Base-by-base conservation (phyloP, 1,140 invertebrate species). In the Zophobas morio region DNA sequence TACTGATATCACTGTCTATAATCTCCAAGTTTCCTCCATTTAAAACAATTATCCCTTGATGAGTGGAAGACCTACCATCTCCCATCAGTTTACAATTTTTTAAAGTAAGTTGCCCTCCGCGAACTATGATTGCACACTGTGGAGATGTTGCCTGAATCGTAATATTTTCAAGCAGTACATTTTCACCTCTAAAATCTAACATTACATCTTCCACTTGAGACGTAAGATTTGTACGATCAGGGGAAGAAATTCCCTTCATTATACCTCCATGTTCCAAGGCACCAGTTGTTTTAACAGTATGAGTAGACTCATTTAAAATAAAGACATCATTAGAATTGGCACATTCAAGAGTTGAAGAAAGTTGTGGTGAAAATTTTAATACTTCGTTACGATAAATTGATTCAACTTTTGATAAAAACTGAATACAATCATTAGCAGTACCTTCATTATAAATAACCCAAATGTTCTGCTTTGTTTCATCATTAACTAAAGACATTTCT, bases 391-490 rank as follows among this genome's bases (percentile, higher is more conserved):
- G 66, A 82, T 88, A 79, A 76, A 87, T 81, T 42, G 78, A 53
- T 80, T 88, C 82, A 63, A 87, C 83, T 79, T 87, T 82, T 53
- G 86, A 81, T 6, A 91, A 81, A 20, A 87, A 84, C 32, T 83
- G 79, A 2, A 90, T 82, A 39, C 89, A 88, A 37, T 89, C 84
- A 8, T 87, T 82, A 1, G 89, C 70, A 33, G 85, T 85, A 35
- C 85, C 86, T 5, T 88, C 87, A 42, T 87, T 83, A 81, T 87
- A 88, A n/a, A 91, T 88, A 72, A 91, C 83, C 82, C 88, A 88
- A n/a, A 84, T 86, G 77, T 85, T 84, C 0, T 70, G 74, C 76
- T 80, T 66, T 51, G 56, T 35, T 33, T 78, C 57, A 42, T 66
- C 42, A 42, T 63, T 42, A 72, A 78, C 75, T 76, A 42, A 74